Conservation (phyloP, 2,113 vertebrate species). For the Heptranchias perlo region DNA sequence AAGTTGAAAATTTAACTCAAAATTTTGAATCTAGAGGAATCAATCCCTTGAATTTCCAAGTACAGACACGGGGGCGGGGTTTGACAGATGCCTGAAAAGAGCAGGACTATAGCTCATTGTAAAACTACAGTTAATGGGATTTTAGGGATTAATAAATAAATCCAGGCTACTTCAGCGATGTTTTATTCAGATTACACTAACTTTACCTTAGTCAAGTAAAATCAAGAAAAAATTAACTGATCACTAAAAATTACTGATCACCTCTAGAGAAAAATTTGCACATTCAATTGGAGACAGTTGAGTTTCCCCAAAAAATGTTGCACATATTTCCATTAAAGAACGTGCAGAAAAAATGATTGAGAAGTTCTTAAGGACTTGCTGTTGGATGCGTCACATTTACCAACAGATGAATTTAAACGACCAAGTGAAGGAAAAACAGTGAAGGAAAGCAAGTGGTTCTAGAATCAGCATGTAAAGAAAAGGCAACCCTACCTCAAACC, state of each 20-base stretch:
- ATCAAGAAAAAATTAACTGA: neutral
- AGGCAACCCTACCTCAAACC: too few species aligned
- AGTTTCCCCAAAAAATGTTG: neutral
- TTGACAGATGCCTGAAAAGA: neutral
- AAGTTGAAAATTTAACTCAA: too few species aligned
- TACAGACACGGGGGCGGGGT: too few species aligned
- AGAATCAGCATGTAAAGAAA: neutral
- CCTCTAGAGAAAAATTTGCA: neutral
- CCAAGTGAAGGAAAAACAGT: neutral
- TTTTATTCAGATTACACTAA: neutral
- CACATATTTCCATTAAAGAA: neutral
- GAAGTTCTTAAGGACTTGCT: neutral
- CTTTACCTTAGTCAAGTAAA: neutral
- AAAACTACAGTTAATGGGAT: neutral
- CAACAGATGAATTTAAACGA: neutral
- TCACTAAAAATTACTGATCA: too few species aligned
- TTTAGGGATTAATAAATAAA: neutral
- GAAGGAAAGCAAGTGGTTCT: neutral
- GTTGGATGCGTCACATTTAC: neutral
- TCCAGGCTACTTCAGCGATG: neutral
- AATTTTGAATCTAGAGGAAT: too few species aligned
- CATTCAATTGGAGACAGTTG: neutral
- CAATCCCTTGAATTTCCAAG: too few species aligned
- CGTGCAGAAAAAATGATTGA: neutral
- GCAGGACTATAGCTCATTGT: neutral